Evolutionary conservation across 2,888 invertebrate species (phyloP), one percentile per base, ranked within the genome.

Genomic region (Nomada lathburiana): DNA sequence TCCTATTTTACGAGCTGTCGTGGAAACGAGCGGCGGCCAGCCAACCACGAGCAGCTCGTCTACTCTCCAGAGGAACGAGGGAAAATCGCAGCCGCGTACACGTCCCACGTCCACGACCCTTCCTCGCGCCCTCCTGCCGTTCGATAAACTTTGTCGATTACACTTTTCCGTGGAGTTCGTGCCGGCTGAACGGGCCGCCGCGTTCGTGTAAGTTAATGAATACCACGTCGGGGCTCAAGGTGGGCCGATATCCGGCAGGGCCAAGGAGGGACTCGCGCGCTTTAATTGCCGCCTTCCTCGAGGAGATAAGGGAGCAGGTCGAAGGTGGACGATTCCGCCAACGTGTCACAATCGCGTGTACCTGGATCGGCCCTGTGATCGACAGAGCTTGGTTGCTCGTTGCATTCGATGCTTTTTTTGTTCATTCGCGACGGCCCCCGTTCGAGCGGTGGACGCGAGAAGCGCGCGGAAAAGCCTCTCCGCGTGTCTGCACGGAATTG

Each of bases 111-210:
- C 80, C 84, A 72, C 84, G 80, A 85, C 83, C 86, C 79, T 83
- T 76, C 71, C 71, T 60, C 64, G 62, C 76, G 76, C 80, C 87
- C 85, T 85, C 86, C 86, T 83, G 88, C 88, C 89, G 88, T 90
- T 89, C 91, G 91, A 91, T 91, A 92, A 92, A 92, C 91, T 92
- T 92, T 92, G 92, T 92, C 91, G 92, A 92, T 92, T 92, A 92
- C 91, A 91, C 92, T 92, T 92, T 92, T 91, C 89, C 90, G 89
- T 90, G 82, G 87, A 88, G 85, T 82, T 80, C 72, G 62, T 67
- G 55, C 86, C 64, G 70, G 47, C 77, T 70, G 75, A 83, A 78
- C 82, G 79, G 77, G 79, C 82, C 73, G 69, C 77, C 75, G 80
- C 78, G 83, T 68, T 62, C 85, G 88, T 86, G 87, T 84, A 85